These are phyloP conservation scores for Enteromius treurensis DNA, from an alignment of 2,797 vertebrate species.

Conservation along the genomic window DNA sequence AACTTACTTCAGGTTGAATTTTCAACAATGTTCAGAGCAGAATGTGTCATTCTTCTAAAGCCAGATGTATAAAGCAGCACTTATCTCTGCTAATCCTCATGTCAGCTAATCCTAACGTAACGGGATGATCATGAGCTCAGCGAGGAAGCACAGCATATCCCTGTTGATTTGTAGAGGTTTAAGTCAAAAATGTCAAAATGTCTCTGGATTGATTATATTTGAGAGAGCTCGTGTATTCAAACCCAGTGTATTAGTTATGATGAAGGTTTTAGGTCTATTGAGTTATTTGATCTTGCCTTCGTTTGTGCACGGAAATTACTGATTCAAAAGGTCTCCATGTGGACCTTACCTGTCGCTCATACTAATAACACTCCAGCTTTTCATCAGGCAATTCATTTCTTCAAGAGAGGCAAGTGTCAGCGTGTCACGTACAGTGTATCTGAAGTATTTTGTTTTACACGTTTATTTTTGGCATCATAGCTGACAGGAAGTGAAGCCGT, in stretches of 20 bases:
- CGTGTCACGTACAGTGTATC: not conserved
- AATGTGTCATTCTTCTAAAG: not conserved
- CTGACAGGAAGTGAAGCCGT: no score
- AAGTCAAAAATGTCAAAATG: constrained; percentile 5
- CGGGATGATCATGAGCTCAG: not conserved
- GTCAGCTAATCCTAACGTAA: not conserved
- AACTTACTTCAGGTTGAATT: not conserved
- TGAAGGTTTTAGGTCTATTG: not conserved
- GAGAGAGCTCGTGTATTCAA: not conserved
- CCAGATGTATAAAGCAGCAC: not conserved
- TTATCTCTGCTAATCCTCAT: constrained; percentile 30
- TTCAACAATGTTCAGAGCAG: not conserved
- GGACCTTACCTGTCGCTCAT: not conserved
- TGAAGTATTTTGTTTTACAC: not conserved
- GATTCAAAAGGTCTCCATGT: not conserved
- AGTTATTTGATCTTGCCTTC: not conserved
- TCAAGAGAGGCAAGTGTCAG: not conserved
- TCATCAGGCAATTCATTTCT: not conserved
- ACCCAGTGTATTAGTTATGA: not conserved
- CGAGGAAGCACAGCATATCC: not conserved
- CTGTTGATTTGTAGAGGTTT: not conserved
- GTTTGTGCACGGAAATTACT: not conserved
- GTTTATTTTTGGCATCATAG: no score
- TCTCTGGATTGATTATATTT: not conserved
- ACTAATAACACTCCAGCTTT: not conserved